phyloP scores from a whole-genome alignment of 2,113 vertebrate species.

The Nothocercus nigrocapillus region DNA sequence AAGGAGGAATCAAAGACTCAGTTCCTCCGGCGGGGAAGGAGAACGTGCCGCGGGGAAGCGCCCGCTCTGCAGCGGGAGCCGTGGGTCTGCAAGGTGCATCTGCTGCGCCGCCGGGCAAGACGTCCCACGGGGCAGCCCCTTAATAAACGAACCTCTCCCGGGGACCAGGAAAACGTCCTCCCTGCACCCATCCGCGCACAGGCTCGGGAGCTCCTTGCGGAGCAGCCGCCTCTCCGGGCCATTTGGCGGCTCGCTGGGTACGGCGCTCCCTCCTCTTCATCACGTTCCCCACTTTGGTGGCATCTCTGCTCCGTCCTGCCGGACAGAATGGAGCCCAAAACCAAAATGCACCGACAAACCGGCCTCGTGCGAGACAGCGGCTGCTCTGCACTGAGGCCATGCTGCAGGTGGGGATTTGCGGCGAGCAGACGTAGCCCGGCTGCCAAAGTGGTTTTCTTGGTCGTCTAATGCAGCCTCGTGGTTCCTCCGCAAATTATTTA shows the following conservation, averaged over 20 bases:
- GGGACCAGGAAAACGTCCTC: no score
- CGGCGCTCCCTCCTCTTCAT: not conserved
- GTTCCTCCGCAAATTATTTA: not conserved
- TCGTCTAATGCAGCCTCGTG: not conserved
- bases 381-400: not conserved
- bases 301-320: not conserved
- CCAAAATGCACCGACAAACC: not conserved
- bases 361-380: not conserved
- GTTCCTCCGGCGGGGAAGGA: not conserved
- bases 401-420: not conserved
- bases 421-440: not conserved
- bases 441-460: not conserved
- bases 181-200: no score
- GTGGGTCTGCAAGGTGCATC: not conserved
- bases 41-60: constrained; percentile 18
- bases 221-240: not conserved
- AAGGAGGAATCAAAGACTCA: not conserved
- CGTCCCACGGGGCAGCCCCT: not conserved
- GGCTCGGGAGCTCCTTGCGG: not conserved
- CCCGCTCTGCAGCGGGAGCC: not conserved
- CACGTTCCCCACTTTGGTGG: not conserved
- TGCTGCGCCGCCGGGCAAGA: constrained; percentile 35
- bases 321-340: not conserved
- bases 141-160: no score
- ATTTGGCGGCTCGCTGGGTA: not conserved